Base-by-base conservation (phyloP, 2,888 invertebrate species). In the Lycia hirtaria region DNA sequence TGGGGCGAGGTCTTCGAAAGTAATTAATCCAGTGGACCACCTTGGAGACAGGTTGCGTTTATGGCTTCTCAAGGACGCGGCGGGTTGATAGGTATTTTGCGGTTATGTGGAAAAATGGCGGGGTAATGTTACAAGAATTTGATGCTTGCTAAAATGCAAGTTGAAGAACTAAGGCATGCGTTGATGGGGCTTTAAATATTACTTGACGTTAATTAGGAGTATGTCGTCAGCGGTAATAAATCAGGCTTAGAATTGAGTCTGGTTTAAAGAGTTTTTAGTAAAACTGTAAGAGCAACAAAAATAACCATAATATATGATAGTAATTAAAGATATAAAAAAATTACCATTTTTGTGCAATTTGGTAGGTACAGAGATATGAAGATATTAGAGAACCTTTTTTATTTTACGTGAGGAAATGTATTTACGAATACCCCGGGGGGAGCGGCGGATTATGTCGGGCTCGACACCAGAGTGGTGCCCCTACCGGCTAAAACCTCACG, bases 11-110 rank as follows among this genome's bases (percentile, higher is more conserved):
- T 73, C 76, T 75, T 80, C 68, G 81, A 84, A 83, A 83, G 82
- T 85, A 80, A 83, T 83, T 82, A 80, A 71, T 66, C 62, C 52
- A 60, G 65, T 60, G 52, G 83, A 83, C 83, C 85, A 83, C 87
- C 87, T 81, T 76, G 82, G 68, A 68, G 77, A 75, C 71, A 76
- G 67, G 74, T 78, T 26, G 37, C 44, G 22, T 35, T n/a, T 56
- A 82, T 74, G 87, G 88, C 79, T 88, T 89, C 87, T 49, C 73
- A 78, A 77, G 78, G 78, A 80, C 77, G 37, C 44, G 67, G 44
- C 51, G 45, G 57, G 64, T 64, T 55, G 55, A 64, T 62, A 55
- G 65, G 60, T 65, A 60, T 64, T 59, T 66, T 72, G 72, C 51
- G 72, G 75, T 71, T 71, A 58, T 56, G 51, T 61, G 56, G 44